Base-by-base conservation (phyloP, 2,113 vertebrate species). In the Gulo gulo region DNA sequence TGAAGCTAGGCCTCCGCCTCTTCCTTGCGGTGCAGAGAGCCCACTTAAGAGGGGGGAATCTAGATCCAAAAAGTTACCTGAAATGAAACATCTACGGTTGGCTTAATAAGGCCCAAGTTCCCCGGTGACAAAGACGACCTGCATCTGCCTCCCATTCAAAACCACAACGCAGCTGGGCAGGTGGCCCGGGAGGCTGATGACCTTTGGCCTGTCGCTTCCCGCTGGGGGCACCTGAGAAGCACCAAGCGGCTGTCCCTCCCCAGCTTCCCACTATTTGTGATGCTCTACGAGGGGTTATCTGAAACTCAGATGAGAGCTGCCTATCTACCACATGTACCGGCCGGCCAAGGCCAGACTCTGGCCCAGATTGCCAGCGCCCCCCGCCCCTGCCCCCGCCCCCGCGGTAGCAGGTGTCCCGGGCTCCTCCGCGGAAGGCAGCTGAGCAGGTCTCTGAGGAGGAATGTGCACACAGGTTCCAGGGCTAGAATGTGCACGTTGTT, bases 321-420 rank as follows among this genome's bases (percentile, higher is more conserved):
- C 52, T 34, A 36, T 26, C 24, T 4, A 4, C 10, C 14, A 7
- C 15, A 13, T 9, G 42, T 4, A 5, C 14, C 6, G 2, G 6
- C 16, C 12, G 24, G 47, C 36, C 13, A 16, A 2, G 7, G 42
- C 15, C 63, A 15, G 9, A 55, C 31, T 4, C 2, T 18, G 9
- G 31, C 11, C 2, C 1, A 59, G 24, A 52, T 16, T 1, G 52
- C 52, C 26, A 42, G 39, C 39, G 14, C 47, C 47, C 47, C 12
- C 13, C 47, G 12, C 39, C 39, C 39, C 39, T 3, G 39, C 21
- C 24, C 11, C 4, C 15, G 15, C 34, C 55, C 8, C 21, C 14
- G 4, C 1, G 4, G 6, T 14, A 20, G 24, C 34, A n/a, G 83
- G 24, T 34, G 8, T 26, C 4, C 2, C 5, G 31, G 18, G 10